Conservation (phyloP, 2,113 vertebrate genomes). For the Otis tarda region DNA sequence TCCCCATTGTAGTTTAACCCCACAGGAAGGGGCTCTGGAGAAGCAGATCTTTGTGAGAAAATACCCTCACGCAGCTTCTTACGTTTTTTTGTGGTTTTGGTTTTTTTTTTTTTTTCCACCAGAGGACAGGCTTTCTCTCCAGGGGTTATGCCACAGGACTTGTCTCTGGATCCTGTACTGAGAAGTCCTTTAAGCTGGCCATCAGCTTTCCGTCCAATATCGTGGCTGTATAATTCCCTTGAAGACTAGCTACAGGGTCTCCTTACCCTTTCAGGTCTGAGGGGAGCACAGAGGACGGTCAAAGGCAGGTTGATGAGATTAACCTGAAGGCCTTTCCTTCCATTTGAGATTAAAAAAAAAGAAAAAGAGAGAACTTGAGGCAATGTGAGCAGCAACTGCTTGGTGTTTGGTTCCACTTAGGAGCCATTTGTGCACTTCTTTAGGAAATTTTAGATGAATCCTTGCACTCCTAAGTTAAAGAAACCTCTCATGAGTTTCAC, state of each 20-base stretch:
- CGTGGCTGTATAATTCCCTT: neutral
- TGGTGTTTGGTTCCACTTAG: neutral
- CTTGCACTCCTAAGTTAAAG: neutral
- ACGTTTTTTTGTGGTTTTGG: neutral
- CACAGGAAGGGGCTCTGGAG: slow-evolving; percentile 23
- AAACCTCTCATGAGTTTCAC: neutral
- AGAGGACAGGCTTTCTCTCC: neutral
- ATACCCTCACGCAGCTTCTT: neutral
- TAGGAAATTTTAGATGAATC: neutral
- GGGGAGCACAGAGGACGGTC: neutral
- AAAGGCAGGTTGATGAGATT: neutral
- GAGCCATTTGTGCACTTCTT: neutral
- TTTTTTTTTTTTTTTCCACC: neutral
- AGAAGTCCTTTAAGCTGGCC: neutral
- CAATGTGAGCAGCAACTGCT: neutral
- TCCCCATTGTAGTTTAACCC: slow-evolving; percentile 10
- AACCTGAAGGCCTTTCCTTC: neutral
- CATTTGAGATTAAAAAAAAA: neutral
- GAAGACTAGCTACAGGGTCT: neutral
- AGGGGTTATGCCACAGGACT: neutral
- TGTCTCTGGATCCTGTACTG: neutral
- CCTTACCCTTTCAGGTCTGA: neutral
- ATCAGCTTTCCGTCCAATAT: neutral
- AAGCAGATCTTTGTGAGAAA: neutral
- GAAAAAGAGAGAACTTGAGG: neutral